Conservation (phyloP, 2,113 vertebrate species). For the Carollia perspicillata region DNA sequence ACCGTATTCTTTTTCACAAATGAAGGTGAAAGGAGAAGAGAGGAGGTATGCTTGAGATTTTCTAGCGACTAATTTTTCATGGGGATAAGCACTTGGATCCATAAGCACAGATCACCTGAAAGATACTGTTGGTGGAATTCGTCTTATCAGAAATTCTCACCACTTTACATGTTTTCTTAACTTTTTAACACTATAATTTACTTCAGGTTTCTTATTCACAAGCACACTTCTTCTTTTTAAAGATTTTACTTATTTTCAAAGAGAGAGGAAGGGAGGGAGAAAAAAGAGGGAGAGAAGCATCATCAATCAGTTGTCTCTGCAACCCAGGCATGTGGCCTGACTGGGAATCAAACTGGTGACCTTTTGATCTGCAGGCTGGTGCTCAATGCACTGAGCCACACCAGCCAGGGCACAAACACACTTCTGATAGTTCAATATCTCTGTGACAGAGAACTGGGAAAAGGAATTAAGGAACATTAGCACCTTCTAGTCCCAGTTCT, state of each 20-base stretch:
- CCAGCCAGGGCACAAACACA: neutral
- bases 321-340: too few relatives aligned
- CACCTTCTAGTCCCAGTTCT: neutral
- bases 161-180: neutral
- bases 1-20: neutral
- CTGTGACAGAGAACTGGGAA: neutral
- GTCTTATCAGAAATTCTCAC: conserved; percentile 30
- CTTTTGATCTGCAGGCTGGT: too few relatives aligned
- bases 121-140: neutral
- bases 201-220: conserved; percentile 1
- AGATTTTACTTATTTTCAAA: too few relatives aligned
- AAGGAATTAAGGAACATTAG: neutral
- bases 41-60: neutral
- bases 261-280: too few relatives aligned
- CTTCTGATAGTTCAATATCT: neutral
- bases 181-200: neutral
- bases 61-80: neutral
- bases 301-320: too few relatives aligned
- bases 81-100: neutral
- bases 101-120: neutral
- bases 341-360: too few relatives aligned
- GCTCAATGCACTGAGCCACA: too few relatives aligned
- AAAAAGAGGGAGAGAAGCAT: too few relatives aligned
- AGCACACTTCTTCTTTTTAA: neutral
- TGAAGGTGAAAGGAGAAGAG: neutral